These are phyloP conservation scores for Mormyrops boulengeri DNA, from an alignment of 2,797 vertebrate species.

Conservation along the genomic window DNA sequence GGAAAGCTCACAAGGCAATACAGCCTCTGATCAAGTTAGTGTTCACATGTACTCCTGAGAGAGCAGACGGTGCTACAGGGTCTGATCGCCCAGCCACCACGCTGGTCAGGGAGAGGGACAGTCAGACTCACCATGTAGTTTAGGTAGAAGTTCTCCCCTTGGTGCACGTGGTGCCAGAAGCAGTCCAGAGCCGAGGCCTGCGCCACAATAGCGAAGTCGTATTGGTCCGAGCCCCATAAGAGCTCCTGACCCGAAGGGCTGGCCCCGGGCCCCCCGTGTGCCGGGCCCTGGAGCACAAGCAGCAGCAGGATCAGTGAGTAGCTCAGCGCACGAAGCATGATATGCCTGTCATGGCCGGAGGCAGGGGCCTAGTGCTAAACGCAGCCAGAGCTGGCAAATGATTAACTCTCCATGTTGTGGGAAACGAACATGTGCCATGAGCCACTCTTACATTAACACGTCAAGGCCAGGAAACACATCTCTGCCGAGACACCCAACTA, in stretches of 20 bases:
- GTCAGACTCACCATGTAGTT: slow-evolving; percentile 70
- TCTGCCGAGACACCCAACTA: background rate
- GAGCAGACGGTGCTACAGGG: background rate
- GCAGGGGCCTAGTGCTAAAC: background rate
- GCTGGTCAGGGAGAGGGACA: background rate
- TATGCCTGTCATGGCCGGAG: background rate
- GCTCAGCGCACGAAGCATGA: slow-evolving; percentile 39
- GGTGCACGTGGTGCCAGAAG: slow-evolving; percentile 86
- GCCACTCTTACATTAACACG: background rate
- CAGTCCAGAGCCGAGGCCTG: slow-evolving; percentile 63
- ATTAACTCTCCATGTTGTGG: slow-evolving; percentile 63
- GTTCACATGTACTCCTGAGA: background rate
- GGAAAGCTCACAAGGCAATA: background rate
- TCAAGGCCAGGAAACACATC: background rate
- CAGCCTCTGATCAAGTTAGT: background rate
- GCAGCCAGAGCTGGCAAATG: slow-evolving; percentile 45
- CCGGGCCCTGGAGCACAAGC: slow-evolving; percentile 39
- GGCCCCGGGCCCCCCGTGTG: slow-evolving; percentile 50
- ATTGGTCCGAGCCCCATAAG: slow-evolving; percentile 69
- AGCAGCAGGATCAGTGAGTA: slow-evolving; percentile 19
- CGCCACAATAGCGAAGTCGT: slow-evolving; percentile 78
- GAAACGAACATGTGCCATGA: slow-evolving; percentile 31
- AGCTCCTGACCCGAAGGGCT: slow-evolving; percentile 56
- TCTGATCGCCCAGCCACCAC: background rate
- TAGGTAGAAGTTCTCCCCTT: slow-evolving; percentile 76